A percentile compares a stretch with the other conserved stretches of the same genome.
Conservation (phyloP, 2,113 vertebrate genomes). For the Colinus virginianus region DNA sequence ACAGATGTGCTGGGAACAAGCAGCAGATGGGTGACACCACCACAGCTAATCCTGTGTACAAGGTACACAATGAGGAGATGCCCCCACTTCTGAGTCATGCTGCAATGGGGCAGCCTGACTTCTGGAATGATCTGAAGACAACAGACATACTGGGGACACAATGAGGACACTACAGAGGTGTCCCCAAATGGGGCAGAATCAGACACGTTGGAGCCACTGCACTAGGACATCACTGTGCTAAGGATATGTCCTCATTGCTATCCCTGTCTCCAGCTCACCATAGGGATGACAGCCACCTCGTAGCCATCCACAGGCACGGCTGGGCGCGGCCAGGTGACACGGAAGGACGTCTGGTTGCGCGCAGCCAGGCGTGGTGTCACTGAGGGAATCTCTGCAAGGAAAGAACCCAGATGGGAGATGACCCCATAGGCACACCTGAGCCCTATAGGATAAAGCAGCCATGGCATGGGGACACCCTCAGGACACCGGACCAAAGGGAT, state of each 20-base stretch:
- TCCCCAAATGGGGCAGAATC: too few relatives aligned
- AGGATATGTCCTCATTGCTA: neutral
- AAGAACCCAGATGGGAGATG: rapidly evolving
- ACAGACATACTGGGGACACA: neutral
- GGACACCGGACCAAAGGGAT: neutral
- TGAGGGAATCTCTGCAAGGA: neutral
- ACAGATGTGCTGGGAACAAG: neutral
- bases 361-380: neutral
- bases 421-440: rapidly evolving
- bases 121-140: neutral
- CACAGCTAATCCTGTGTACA: neutral
- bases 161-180: neutral
- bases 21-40: neutral
- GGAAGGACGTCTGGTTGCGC: conserved; percentile 19
- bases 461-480: neutral
- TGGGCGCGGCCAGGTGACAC: neutral
- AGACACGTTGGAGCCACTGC: neutral
- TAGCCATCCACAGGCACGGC: rapidly evolving
- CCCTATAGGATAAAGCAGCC: neutral
- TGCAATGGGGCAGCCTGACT: neutral
- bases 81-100: neutral
- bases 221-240: rapidly evolving
- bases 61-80: neutral
- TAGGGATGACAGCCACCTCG: neutral
- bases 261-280: neutral